A percentile compares a stretch with the other conserved stretches of the same genome.
Evolutionary conservation across 1,140 invertebrate species (phyloP).

Genomic region (Cecropterus lyciades): DNA sequence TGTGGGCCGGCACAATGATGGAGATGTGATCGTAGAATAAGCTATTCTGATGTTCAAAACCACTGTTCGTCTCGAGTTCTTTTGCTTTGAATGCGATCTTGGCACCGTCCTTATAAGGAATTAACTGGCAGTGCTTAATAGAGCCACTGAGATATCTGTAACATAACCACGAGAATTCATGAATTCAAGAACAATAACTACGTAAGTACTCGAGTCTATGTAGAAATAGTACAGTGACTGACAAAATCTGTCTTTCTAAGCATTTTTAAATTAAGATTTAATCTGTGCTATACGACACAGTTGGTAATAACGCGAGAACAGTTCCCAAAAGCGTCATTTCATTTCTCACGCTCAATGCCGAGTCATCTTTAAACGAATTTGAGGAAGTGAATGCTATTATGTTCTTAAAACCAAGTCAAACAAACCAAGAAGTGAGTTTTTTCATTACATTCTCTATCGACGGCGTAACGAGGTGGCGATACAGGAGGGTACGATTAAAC

Average conservation of each 20-base stretch:
- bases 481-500: slow-evolving; percentile 55
- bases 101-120: background rate
- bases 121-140: slow-evolving; percentile 2
- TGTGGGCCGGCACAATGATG: slow-evolving; percentile 32
- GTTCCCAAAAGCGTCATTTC: slow-evolving; percentile 57
- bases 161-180: background rate
- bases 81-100: slow-evolving; percentile 12
- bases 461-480: slow-evolving; percentile 60
- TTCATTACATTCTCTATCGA: slow-evolving; percentile 37
- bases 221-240: background rate
- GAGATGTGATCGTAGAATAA: slow-evolving; percentile 35
- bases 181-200: no score
- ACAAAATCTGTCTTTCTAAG: slow-evolving; percentile 34
- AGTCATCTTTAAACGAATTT: slow-evolving; percentile 73
- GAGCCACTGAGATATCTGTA: background rate
- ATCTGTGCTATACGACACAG: slow-evolving; percentile 29
- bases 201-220: no score
- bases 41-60: slow-evolving; percentile 33
- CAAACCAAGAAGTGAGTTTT: slow-evolving; percentile 52
- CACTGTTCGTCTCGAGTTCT: slow-evolving; percentile 17
- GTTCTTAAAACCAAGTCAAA: slow-evolving; percentile 72
- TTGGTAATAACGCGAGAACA: slow-evolving; percentile 40
- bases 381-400: slow-evolving; percentile 75
- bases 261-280: slow-evolving; percentile 40
- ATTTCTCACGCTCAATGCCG: slow-evolving; percentile 68